Evolutionary conservation across 2,888 invertebrate species (phyloP), one percentile per base, ranked within the genome.

Genomic region (Andrena flavipes): DNA sequence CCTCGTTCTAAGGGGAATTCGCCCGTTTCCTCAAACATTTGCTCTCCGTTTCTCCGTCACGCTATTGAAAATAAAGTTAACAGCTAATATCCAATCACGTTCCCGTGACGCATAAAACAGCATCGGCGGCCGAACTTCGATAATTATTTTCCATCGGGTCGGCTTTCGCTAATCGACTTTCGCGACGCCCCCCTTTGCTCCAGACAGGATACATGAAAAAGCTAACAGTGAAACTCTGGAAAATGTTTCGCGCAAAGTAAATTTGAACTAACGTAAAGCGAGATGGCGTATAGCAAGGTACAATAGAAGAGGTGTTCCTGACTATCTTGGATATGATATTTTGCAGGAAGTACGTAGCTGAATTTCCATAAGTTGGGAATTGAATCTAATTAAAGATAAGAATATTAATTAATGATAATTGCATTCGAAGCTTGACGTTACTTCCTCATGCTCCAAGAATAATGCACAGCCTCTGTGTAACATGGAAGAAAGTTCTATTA

Each of bases 131-230:
- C 16, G 54, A 20, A 33, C 20, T 20, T 63, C 35, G 71, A 76
- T 80, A 69, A 82, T 82, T 82, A 80, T 72, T 80, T 80, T 76
- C 62, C 54, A 80, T 68, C 76, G 72, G 16, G 33, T 49, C 59
- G 68, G 68, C 75, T 71, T 35, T 35, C 54, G 23, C 63, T 64
- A 71, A 76, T 65, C 35, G 76, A 72, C 64, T 76, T 65, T 71
- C 56, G 54, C 26, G 48, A 48, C 26, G 23, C 23, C 3, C 23
- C 33, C 56, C 23, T 54, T 49, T 16, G 16, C 30, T 7, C 7
- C 16, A 49, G 71, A 56, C 23, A 33, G 54, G 42, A 3, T 56
- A 7, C 23, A 35, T 30, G 60, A 26, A 49, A 35, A 68, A 49
- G 26, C 23, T 35, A 42, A 16, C 35, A 20, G 42, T 16, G 42